Evolutionary conservation across 2,797 vertebrate genomes (phyloP), one percentile per base, ranked within the genome.

Genomic region (Basileuterus tristriatus): DNA sequence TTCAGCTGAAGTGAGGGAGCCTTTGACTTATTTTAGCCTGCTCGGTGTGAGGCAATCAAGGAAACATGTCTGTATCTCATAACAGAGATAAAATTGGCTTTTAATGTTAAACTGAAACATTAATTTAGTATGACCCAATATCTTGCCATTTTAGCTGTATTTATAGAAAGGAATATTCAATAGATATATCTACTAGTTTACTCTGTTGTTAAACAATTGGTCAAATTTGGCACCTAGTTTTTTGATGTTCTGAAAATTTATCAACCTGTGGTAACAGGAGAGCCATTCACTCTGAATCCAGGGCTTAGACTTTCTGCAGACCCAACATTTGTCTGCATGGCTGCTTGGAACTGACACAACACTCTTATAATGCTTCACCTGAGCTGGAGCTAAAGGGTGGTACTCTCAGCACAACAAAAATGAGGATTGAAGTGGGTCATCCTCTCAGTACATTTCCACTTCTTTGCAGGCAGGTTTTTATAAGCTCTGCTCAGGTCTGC

Each of bases 361-460:
- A 0, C 50, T 37, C 39, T 71, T 0, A 0, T 20, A 68, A 18
- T 56, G 15, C 34, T 53, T 52, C 34, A 30, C 56, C 27, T 11
- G 5, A 83, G 49, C 23, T 49, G 23, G 19, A 0, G 0, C 19
- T 56, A 20, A 77, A 81, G 49, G 55, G 34, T n/a, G 53, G 56
- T 44, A 59, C 60, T 56, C 60, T 70, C 15, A 49, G 78, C 27
- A 39, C 34, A 64, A 67, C 20, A 83, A 67, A 89, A 87, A 18
- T 3, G 6, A 41, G 30, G 67, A 19, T 52, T 60, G 52, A 89
- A 92, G 22, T 81, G 64, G 82, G 82, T 91, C 95, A 65, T 56
- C 36, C 22, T 68, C 71, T 71, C 83, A 41, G 79, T 75, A 88
- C 62, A 81, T 94, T 95, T 95, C 74, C 93, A 86, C 59, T 56